These are phyloP conservation scores for Trissolcus japonicus DNA, from an alignment of 2,888 invertebrate genomes.

Conservation along the genomic window DNA sequence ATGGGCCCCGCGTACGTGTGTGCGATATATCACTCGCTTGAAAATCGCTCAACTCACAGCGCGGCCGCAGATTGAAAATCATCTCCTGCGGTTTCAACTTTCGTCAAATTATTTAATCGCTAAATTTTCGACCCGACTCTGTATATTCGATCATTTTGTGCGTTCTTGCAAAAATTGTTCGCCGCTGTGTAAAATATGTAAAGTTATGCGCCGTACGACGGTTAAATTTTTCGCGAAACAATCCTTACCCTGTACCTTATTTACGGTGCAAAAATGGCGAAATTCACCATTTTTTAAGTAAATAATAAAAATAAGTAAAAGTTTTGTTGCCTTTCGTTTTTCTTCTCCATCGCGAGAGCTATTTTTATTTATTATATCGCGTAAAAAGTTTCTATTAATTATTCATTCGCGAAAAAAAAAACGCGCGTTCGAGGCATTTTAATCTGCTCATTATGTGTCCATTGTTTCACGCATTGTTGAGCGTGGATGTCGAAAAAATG, in stretches of 20 bases:
- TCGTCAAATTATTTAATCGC: conserved; percentile 7
- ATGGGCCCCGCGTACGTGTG: conserved; percentile 54
- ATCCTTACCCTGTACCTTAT: conserved; percentile 29
- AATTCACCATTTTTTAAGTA: conserved; percentile 23
- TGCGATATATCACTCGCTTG: not conserved
- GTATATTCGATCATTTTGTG: conserved; percentile 13
- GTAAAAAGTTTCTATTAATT: conserved; percentile 35
- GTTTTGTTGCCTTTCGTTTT: not conserved
- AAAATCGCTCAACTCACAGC: not conserved
- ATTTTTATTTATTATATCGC: conserved; percentile 1
- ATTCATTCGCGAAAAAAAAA: conserved; percentile 41
- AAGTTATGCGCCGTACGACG: conserved; percentile 38
- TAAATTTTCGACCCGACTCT: conserved; percentile 1
- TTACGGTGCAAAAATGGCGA: conserved; percentile 8
- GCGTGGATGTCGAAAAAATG: conserved; percentile 10
- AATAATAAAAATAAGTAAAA: not conserved
- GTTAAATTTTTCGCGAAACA: conserved; percentile 37
- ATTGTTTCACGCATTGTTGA: conserved; percentile 18
- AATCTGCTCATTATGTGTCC: conserved; percentile 13
- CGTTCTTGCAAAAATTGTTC: conserved; percentile 16
- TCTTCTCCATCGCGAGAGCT: not conserved
- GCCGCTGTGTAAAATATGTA: conserved; percentile 29
- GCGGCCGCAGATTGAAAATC: conserved; percentile 1
- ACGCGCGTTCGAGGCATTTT: conserved; percentile 27
- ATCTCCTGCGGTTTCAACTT: conserved; percentile 1